Base-by-base conservation (phyloP, 2,888 invertebrate genomes). In the Phytoseiulus persimilis region DNA sequence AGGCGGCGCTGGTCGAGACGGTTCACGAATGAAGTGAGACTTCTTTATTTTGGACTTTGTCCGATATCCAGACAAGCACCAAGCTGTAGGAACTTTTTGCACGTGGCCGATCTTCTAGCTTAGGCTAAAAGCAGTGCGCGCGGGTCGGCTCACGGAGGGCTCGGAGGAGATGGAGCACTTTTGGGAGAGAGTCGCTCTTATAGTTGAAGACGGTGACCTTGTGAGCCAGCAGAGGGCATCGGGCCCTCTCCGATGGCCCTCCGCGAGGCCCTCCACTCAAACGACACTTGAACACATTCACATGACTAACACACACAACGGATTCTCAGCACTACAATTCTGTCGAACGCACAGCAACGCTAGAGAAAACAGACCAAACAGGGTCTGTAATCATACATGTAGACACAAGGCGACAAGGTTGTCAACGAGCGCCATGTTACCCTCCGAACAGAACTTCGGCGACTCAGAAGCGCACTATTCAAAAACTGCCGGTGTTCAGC, bases 171-270 rank as follows among this genome's bases (percentile, higher is more conserved):
- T 65, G 65, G 65, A 65, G 65, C 65, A 65, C 28, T 65, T 65
- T 65, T 65, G 65, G 65, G 65, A 65, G 65, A 65, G 65, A 65
- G 65, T 65, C 28, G 65, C 65, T 65, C 28, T 65, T 65, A 65
- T 65, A 65, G 23, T 65, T 65, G 65, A 65, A 65, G 65, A 65
- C 65, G 65, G 65, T 28, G 65, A 65, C 65, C 65, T 65, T 65
- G 65, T 6, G 18, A 65, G 65, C 65, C 65, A 28, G 65, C 65
- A 65, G 65, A 65, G 65, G 65, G 65, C 65, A 65, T 65, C 65
- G 65, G 65, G 65, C 65, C 65, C 65, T 65, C 65, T 65, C 65
- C 65, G 65, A 65, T 65, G 65, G 65, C 65, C 65, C 65, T 65
- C 65, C 65, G 18, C 65, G 65, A 65, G 65, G 65, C 11, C 65